phyloP scores from a whole-genome alignment of 1,140 invertebrate genomes.

The Drosophila trapezifrons region DNA sequence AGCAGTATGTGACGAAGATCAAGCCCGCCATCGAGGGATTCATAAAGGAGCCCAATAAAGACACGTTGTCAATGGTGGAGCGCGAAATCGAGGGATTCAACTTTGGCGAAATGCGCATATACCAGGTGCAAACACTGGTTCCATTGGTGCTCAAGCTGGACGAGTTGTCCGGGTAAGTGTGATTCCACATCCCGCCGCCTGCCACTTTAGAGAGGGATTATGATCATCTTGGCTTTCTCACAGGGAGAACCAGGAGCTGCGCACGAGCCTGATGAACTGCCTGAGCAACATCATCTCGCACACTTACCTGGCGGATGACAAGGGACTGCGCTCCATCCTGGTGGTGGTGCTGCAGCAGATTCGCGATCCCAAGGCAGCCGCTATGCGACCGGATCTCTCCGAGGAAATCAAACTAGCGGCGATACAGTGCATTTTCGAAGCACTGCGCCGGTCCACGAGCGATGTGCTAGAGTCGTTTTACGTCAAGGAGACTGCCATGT shows the following conservation, averaged over 20 bases:
- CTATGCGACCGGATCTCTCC: conserved; percentile 55
- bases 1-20: conserved; percentile 82
- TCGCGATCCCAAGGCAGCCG: conserved; percentile 46
- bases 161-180: conserved; percentile 63
- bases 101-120: conserved; percentile 70
- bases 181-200: no score
- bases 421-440: conserved; percentile 59
- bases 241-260: conserved; percentile 72
- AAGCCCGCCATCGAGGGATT: conserved; percentile 76
- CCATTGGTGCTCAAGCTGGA: conserved; percentile 75
- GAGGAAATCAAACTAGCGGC: conserved; percentile 80
- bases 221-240: background rate
- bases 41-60: conserved; percentile 58
- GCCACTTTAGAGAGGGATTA: background rate
- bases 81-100: conserved; percentile 65
- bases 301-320: conserved; percentile 61
- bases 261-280: conserved; percentile 63
- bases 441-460: conserved; percentile 55
- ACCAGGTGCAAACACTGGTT: conserved; percentile 71
- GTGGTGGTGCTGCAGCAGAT: conserved; percentile 71
- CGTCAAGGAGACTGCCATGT: conserved; percentile 38
- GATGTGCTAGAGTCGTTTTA: conserved; percentile 78
- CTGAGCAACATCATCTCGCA: conserved; percentile 62
- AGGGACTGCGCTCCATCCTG: conserved; percentile 68
- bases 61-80: conserved; percentile 53